phyloP scores from a whole-genome alignment of 1,140 invertebrate species.

The Zaprionus lachaisei region DNA sequence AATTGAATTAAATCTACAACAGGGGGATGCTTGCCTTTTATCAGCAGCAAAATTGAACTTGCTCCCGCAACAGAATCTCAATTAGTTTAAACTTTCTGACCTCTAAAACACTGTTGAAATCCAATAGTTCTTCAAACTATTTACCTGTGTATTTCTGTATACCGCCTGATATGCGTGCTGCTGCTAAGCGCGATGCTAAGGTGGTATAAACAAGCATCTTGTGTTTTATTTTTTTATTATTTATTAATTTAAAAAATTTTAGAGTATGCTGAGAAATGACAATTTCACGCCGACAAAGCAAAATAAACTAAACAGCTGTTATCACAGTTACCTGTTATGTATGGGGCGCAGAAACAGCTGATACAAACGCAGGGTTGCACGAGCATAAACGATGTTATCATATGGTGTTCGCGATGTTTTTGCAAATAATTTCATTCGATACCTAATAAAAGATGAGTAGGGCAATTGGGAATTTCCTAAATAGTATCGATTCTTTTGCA shows the following conservation, averaged over 20 bases:
- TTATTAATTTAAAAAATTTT: not conserved
- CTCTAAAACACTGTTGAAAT: constrained; percentile 6
- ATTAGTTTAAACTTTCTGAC: constrained; percentile 52
- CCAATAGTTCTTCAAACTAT: not conserved
- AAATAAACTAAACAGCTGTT: constrained; percentile 31
- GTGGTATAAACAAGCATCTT: constrained; percentile 37
- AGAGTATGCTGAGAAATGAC: not conserved
- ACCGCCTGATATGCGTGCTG: constrained; percentile 15
- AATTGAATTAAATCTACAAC: constrained; percentile 45
- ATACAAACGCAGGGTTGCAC: constrained; percentile 3
- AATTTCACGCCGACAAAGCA: constrained; percentile 36
- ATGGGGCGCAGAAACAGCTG: constrained; percentile 23
- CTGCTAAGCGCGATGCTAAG: constrained; percentile 27
- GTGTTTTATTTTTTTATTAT: not conserved
- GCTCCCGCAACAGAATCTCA: constrained; percentile 8
- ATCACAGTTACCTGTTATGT: constrained; percentile 10
- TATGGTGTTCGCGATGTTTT: not conserved
- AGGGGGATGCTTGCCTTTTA: constrained; percentile 14
- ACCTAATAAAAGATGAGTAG: not conserved
- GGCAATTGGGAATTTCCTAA: not conserved
- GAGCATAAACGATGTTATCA: not conserved
- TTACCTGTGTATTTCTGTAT: constrained; percentile 49
- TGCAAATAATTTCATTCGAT: not conserved
- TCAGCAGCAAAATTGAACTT: constrained; percentile 13
- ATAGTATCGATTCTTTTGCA: not conserved